Evolutionary conservation across 1,140 invertebrate species (phyloP).

Genomic region (Drosophila jambulina): DNA sequence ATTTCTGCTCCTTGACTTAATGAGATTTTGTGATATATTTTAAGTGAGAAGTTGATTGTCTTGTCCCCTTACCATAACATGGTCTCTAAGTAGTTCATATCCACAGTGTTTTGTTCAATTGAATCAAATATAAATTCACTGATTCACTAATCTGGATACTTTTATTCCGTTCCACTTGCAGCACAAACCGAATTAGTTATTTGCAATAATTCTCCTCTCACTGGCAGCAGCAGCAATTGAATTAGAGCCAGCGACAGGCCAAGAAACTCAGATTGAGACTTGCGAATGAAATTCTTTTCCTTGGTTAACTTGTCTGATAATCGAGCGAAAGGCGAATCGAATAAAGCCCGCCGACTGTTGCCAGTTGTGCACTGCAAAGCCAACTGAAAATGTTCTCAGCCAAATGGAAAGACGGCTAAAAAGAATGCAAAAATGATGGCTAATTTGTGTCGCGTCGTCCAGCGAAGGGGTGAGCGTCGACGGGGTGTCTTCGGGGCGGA

Average conservation of each 20-base stretch:
- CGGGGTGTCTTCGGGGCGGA: conserved; percentile 9
- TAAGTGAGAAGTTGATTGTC: not conserved
- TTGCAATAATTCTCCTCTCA: conserved; percentile 23
- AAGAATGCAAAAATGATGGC: conserved; percentile 52
- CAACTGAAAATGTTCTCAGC: conserved; percentile 65
- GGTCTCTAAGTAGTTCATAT: conserved; percentile 76
- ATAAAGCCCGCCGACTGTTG: conserved; percentile 65
- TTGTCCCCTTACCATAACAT: conserved; percentile 65
- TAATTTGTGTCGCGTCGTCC: conserved; percentile 68
- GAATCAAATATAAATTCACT: conserved; percentile 2
- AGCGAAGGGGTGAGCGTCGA: conserved; percentile 26
- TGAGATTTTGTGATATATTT: conserved; percentile 13
- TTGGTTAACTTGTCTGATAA: conserved; percentile 29
- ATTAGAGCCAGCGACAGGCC: conserved; percentile 16
- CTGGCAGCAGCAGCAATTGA: conserved; percentile 27
- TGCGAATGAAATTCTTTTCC: conserved; percentile 18
- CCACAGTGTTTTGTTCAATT: not conserved
- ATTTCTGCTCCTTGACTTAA: not conserved
- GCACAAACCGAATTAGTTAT: conserved; percentile 24
- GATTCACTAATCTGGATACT: conserved; percentile 11
- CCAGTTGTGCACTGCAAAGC: conserved; percentile 67
- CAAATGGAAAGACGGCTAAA: conserved; percentile 57
- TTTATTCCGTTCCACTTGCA: conserved; percentile 31
- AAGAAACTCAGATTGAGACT: conserved; percentile 25
- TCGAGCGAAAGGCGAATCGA: conserved; percentile 32